Conservation (phyloP, 1,140 invertebrate genomes). For the Lineus longissimus region DNA sequence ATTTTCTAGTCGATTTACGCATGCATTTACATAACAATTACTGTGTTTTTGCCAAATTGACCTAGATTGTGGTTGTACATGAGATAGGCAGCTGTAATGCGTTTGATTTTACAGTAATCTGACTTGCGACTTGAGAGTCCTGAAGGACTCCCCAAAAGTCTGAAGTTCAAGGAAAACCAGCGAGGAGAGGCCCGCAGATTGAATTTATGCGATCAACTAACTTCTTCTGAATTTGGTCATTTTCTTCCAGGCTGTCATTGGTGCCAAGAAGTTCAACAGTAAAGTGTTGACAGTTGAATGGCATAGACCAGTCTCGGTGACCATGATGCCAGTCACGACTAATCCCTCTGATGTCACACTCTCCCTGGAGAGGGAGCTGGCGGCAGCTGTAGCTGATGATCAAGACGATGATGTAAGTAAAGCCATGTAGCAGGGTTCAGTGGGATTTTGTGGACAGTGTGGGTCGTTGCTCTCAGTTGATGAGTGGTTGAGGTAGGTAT, state of each 20-base stretch:
- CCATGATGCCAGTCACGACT: slow-evolving; percentile 14
- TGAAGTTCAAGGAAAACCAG: no score
- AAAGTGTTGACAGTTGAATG: slow-evolving; percentile 50
- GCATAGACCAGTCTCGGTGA: slow-evolving; percentile 44
- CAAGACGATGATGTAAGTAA: slow-evolving; percentile 28
- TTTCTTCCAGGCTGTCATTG: slow-evolving; percentile 42
- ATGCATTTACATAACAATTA: no score
- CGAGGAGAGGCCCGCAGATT: no score
- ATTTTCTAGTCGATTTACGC: background rate
- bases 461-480: background rate
- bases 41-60: no score
- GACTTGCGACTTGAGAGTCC: no score
- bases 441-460: slow-evolving; percentile 6
- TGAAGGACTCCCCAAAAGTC: no score
- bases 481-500: background rate
- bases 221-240: no score
- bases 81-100: no score
- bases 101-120: no score
- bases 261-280: slow-evolving; percentile 53
- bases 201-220: no score
- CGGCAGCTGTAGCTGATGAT: slow-evolving; percentile 13
- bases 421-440: slow-evolving; percentile 20
- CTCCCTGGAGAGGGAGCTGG: slow-evolving; percentile 2
- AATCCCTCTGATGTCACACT: slow-evolving; percentile 12
- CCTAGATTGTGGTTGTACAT: no score